Percentiles rank a stretch among this genome's conserved stretches.
Evolutionary conservation across 2,113 vertebrate species (phyloP).

Genomic region (Epinephelus fuscoguttatus): DNA sequence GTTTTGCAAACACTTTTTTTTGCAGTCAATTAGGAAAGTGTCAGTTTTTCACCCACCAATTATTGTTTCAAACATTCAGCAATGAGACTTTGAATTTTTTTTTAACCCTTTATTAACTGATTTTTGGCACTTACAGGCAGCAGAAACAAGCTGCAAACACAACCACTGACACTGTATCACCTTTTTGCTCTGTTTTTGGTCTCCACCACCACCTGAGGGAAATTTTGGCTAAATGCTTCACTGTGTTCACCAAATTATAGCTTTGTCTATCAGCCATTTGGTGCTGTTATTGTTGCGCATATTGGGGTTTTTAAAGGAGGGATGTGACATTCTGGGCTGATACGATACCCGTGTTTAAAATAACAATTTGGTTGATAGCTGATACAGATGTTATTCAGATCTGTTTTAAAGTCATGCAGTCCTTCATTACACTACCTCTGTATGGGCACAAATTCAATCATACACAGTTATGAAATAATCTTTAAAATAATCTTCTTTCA

Average conservation of each 20-base stretch:
- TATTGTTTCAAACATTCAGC: neutral
- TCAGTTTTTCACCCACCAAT: neutral
- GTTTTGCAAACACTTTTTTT: slow-evolving; percentile 18
- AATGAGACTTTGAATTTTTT: neutral
- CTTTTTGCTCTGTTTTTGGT: neutral
- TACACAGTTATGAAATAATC: too few species aligned
- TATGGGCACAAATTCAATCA: too few species aligned
- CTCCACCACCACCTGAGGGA: neutral
- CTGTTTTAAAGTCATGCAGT: too few species aligned
- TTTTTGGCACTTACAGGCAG: neutral
- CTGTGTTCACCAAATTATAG: neutral
- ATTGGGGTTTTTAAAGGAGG: too few species aligned
- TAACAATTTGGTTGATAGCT: too few species aligned
- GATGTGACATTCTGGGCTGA: too few species aligned
- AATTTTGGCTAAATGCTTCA: too few species aligned
- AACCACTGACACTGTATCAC: neutral
- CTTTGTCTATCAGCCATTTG: neutral
- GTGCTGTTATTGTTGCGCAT: neutral
- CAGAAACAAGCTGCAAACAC: slow-evolving; percentile 1
- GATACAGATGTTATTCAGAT: too few species aligned
- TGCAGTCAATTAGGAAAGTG: neutral
- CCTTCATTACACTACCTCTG: too few species aligned
- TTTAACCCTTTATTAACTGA: neutral
- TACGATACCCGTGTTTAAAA: too few species aligned
- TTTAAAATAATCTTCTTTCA: too few species aligned